Percentiles rank a stretch among this genome's conserved stretches.
phyloP scores from a whole-genome alignment of 1,140 invertebrate genomes.

The Drosophila yakuba region DNA sequence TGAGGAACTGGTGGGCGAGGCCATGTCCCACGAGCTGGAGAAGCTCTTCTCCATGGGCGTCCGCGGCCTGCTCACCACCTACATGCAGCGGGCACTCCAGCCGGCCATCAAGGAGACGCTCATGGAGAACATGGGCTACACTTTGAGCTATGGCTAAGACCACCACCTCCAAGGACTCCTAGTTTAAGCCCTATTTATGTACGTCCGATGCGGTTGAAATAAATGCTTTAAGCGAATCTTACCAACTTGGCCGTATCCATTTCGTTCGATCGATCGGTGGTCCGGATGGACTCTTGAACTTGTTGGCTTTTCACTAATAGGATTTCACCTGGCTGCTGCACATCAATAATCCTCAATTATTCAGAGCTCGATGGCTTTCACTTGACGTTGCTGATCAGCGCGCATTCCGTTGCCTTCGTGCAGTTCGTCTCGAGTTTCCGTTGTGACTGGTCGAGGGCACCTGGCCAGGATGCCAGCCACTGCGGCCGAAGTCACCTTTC shows the following conservation, averaged over 20 bases:
- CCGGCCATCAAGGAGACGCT: slow-evolving; percentile 93
- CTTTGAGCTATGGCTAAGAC: slow-evolving; percentile 90
- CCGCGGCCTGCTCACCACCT: slow-evolving; percentile 90
- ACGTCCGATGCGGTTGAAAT: slow-evolving; percentile 51
- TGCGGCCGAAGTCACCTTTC: slow-evolving; percentile 3
- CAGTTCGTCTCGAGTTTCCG: slow-evolving; percentile 59
- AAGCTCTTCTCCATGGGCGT: slow-evolving; percentile 92
- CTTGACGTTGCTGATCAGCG: slow-evolving; percentile 45
- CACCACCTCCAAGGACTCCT: background rate
- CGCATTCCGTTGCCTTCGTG: slow-evolving; percentile 64
- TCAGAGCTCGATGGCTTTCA: slow-evolving; percentile 58
- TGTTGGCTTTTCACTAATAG: slow-evolving; percentile 62
- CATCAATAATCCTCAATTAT: slow-evolving; percentile 77
- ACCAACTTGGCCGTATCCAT: slow-evolving; percentile 80
- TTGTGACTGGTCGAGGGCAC: slow-evolving; percentile 53
- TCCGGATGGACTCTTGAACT: slow-evolving; percentile 39
- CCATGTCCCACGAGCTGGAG: slow-evolving; percentile 91
- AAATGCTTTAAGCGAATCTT: slow-evolving; percentile 74
- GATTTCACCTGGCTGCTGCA: slow-evolving; percentile 56
- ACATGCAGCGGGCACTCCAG: slow-evolving; percentile 92
- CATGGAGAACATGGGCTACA: slow-evolving; percentile 94
- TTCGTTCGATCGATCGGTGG: slow-evolving; percentile 22
- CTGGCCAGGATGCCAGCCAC: slow-evolving; percentile 12
- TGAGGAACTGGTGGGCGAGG: slow-evolving; percentile 86
- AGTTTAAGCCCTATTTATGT: slow-evolving; percentile 48